Base-by-base conservation (phyloP, 2,113 vertebrate species). In the Ifrita kowaldi region DNA sequence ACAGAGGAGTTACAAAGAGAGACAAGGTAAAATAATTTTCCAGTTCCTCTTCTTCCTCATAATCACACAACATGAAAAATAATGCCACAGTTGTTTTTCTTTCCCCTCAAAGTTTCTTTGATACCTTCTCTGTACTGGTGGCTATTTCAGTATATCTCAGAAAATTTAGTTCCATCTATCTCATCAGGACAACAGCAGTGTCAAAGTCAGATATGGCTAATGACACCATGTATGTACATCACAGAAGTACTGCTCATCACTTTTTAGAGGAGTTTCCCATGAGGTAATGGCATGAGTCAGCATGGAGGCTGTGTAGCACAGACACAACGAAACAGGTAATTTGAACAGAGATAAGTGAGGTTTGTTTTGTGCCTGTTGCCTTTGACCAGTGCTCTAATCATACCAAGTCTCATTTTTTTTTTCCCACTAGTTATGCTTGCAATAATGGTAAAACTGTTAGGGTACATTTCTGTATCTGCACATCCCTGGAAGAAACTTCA, bases 261-360 rank as follows among this genome's bases (percentile, higher is more conserved):
- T 89, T 97, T 93, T 89, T 67, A 97, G 92, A 85, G 56, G 52
- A 97, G 49, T 82, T 98, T 97, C 97, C 87, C 96, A 97, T 95
- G 96, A 96, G 69, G 69, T 97, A 97, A 98, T 93, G 94, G 65
- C 37, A 52, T 96, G 95, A 98, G 78, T 97, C 96, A 97, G 69
- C 53, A 1, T 37, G 37, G 46, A 69, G 55, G 59, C 59, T 83
- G 20, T 59, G n/a, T 11, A 57, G 41, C 37, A 91, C 64, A 91
- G n/a, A 77, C 90, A 56, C 84, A 85, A 83, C 2, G 83, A 96
- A 90, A 84, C 46, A 80, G 69, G 13, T 90, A 93, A 85, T 85
- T 87, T 94, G 28, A 47, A 76, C 46, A 32, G 53, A 90, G 89
- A 79, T 94, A 50, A 73, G 20, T 18, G 21, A 70, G 39, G 88